Base-by-base conservation (phyloP, 2,797 vertebrate genomes). In the Loriculus beryllinus region DNA sequence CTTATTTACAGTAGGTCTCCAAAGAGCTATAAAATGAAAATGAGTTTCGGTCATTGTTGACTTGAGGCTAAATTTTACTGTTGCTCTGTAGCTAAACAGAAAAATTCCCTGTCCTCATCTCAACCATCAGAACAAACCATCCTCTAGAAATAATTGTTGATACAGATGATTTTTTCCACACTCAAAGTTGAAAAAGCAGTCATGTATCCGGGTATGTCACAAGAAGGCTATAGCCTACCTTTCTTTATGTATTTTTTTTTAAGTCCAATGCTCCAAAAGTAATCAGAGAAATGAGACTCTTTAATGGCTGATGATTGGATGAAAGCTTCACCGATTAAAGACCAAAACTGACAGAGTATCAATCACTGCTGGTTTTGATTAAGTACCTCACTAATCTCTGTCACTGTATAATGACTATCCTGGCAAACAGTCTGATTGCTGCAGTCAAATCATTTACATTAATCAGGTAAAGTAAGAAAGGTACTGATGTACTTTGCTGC, bases 291-390 rank as follows among this genome's bases (percentile, higher is more conserved):
- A 95, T 72, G 76, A 95, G 83, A 75, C 57, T 95, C 37, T 87
- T 85, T 92, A 95, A 94, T 96, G 86, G 89, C 77, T 94, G 95
- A 77, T 94, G 94, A 96, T 93, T 95, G 91, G 92, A 93, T 90
- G 89, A 95, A 94, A 96, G 90, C 94, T 93, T 92, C 52, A 49
- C 96, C 97, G 97, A 97, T 97, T 97, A 96, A 97, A 95, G 91
- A 92, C 90, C 86, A 88, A 86, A 91, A 82, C 86, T 95, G 97
- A 96, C 20, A 33, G 88, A 93, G 77, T 89, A 97, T 97, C 97
- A 97, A 94, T 97, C 96, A 97, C 85, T 95, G 96, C 69, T 93
- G 81, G 11, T 91, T 97, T 96, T 97, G 95, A 97, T 97, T 97
- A 96, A 95, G 93, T 91, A 87, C 93, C 90, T 78, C 89, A 92